Evolutionary conservation across 2,797 vertebrate genomes (phyloP), one percentile per base, ranked within the genome.

Genomic region (Craterocephalus amniculus): DNA sequence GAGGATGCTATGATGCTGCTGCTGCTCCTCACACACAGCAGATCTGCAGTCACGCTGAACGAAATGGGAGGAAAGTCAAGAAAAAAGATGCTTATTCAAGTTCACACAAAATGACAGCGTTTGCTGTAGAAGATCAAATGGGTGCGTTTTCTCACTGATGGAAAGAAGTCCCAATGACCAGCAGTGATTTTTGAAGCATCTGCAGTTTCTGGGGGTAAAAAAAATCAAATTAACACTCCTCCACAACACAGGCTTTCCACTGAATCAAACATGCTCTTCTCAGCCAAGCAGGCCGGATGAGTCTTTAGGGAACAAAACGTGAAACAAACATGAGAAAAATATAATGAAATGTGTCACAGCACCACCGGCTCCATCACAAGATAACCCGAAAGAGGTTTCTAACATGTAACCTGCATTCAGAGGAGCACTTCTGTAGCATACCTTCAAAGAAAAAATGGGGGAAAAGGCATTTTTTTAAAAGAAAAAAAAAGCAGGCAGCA

Each of bases 401-500:
- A 62, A 54, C 24, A 49, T 35, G 27, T 16, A n/a, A 35, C 43
- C 51, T 4, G 8, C 58, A 61, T 49, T 62, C 48, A 67, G 60
- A 71, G 61, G 36, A 36, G 43, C 31, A 58, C 55, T 67, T 10
- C 67, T 58, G 67, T 43, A 14, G 38, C 58, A 67, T 68, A 80
- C 90, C 70, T 79, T 83, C 38, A 79, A 62, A 80, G 64, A 70
- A 60, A 55, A 70, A 70, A 45, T 3, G 29, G 29, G 29, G 9
- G 12, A 49, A 49, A 11, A 9, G 22, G n/a, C 20, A 16, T 45
- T 0, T n/a, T n/a, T n/a, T n/a, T n/a, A n/a, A n/a, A 29, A 26
- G 20, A 29, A 36, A 31, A 61, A 24, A 40, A 45, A 74, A 79
- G 76, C 66, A 77, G 78, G 79, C 72, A 74, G 87, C 72, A 79